phyloP scores from a whole-genome alignment of 2,888 invertebrate species.

The Tubiluchus corallicola region DNA sequence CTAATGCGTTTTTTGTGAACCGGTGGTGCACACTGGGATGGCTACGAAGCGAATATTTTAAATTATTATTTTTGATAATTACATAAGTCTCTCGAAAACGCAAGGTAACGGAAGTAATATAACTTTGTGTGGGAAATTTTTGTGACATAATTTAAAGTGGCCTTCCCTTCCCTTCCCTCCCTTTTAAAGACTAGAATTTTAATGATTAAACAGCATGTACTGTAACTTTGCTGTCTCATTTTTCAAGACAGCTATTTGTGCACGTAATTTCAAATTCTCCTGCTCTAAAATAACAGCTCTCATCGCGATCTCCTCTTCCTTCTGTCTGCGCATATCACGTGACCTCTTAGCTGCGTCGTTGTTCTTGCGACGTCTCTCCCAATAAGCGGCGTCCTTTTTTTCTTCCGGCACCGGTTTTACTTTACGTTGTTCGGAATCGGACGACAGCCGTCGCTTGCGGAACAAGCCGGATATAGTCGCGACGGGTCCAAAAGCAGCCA shows the following conservation, averaged over 20 bases:
- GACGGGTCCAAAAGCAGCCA: too few relatives aligned
- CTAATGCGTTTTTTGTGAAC: too few relatives aligned
- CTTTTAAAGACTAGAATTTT: too few relatives aligned
- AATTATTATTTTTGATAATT: too few relatives aligned
- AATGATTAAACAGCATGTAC: slow-evolving; percentile 3
- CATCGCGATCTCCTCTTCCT: background rate
- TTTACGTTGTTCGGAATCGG: background rate
- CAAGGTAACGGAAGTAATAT: too few relatives aligned
- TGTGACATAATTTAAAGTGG: too few relatives aligned
- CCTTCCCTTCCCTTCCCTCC: too few relatives aligned
- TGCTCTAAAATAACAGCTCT: background rate
- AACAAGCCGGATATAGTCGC: too few relatives aligned
- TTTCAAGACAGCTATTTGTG: background rate
- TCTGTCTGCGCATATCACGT: background rate
- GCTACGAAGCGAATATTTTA: too few relatives aligned
- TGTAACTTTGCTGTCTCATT: background rate
- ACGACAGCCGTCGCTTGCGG: background rate
- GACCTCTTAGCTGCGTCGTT: background rate
- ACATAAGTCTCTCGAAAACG: too few relatives aligned
- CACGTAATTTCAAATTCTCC: slow-evolving; percentile 1
- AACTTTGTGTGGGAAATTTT: too few relatives aligned
- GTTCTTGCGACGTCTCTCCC: background rate
- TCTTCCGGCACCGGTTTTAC: background rate
- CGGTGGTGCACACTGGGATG: too few relatives aligned
- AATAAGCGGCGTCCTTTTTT: background rate